Evolutionary conservation across 2,888 invertebrate genomes (phyloP), one percentile per base, ranked within the genome.

Genomic region (Hyles lineata): DNA sequence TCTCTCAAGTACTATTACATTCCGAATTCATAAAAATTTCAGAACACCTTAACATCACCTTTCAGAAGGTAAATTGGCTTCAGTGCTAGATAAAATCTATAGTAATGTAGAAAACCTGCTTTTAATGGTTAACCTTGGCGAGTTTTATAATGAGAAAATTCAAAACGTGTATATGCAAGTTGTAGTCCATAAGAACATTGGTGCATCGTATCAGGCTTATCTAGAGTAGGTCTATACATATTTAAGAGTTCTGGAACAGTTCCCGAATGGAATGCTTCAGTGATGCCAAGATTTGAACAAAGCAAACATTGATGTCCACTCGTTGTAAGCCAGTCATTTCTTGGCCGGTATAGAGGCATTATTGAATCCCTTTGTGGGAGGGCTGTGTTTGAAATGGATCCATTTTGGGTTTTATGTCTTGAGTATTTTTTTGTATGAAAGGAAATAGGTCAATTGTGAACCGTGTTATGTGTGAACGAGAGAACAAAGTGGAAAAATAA

Each of bases 231-330:
- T 75, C 76, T 76, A 76, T 81, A 75, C 71, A 79, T 79, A 79
- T 79, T 79, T 76, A 77, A 75, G 73, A 78, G 74, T 77, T 79
- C 77, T 86, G 85, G 82, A 83, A 82, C 79, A 76, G 73, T 79
- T 85, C 85, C 84, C 84, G 76, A 76, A 29, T 29, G 29, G 29
- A 76, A 77, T 69, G 77, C 70, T 73, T 76, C 79, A 80, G 81
- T 78, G 80, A 84, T 89, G 89, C 89, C 90, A 90, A 90, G 85
- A 85, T 81, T 80, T 80, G 78, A 86, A 90, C 89, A 90, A 90
- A 85, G 87, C 81, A 79, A 82, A 81, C 81, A 81, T 77, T 81
- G 80, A 74, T 76, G 76, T 72, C 76, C 74, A 74, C 76, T 74
- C 71, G 69, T 52, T 69, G 69, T 70, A 32, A 73, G 78, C 77